A percentile compares a stretch with the other conserved stretches of the same genome.
Evolutionary conservation across 1,140 invertebrate genomes (phyloP).

Genomic region (Saccostrea echinata): DNA sequence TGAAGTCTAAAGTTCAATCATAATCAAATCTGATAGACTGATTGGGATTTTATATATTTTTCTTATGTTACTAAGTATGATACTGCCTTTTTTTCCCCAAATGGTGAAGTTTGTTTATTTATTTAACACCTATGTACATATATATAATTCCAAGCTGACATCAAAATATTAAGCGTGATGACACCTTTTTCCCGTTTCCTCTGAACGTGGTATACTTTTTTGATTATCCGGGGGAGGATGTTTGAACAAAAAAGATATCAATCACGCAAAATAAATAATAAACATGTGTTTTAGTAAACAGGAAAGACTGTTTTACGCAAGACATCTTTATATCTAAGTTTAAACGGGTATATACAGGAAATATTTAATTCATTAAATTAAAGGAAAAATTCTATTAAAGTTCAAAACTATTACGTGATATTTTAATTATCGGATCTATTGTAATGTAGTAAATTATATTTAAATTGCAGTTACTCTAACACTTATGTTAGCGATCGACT

Average conservation of each 20-base stretch:
- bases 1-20: no score
- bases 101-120: no score
- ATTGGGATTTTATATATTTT: no score
- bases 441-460: conserved; percentile 39
- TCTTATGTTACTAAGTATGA: no score
- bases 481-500: neutral
- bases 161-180: neutral
- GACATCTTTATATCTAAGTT: neutral
- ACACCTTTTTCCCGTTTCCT: neutral
- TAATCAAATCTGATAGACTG: no score
- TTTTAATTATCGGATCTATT: neutral
- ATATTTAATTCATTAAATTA: neutral
- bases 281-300: neutral
- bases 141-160: neutral
- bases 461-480: conserved; percentile 44
- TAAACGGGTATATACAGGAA: neutral
- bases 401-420: no score
- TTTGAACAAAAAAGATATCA: neutral
- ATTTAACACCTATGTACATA: no score
- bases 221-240: neutral
- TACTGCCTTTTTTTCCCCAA: no score
- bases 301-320: neutral
- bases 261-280: neutral
- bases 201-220: conserved; percentile 11
- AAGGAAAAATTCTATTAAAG: no score